Evolutionary conservation across 2,888 invertebrate species (phyloP).

Genomic region (Pedicia rivosa): DNA sequence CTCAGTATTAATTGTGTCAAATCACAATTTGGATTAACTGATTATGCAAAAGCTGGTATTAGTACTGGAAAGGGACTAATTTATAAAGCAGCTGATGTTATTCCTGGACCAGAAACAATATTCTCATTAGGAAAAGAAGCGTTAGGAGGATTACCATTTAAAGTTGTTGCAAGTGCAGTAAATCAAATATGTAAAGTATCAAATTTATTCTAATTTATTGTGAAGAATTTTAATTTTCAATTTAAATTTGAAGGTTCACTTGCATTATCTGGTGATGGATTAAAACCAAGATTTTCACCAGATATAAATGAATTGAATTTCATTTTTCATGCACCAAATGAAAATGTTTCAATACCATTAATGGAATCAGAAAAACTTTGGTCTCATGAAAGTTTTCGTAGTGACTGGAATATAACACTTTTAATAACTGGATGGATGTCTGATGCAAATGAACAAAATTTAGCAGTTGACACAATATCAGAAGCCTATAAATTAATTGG

Average conservation of each 20-base stretch:
- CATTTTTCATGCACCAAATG: background rate
- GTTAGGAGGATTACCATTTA: background rate
- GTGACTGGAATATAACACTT: background rate
- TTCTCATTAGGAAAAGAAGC: slow-evolving; percentile 4
- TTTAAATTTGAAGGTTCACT: too few species aligned
- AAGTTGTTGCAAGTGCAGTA: background rate
- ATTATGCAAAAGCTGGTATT: background rate
- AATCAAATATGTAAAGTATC: slow-evolving; percentile 3
- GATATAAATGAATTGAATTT: background rate
- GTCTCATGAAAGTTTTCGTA: background rate
- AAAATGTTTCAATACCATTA: background rate
- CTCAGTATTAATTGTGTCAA: too few species aligned
- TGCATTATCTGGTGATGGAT: background rate
- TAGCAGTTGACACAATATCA: background rate
- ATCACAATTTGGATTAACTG: too few species aligned
- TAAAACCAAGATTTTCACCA: background rate
- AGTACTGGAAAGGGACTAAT: background rate
- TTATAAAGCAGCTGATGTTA: background rate
- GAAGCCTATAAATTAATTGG: background rate
- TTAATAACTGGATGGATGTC: slow-evolving; percentile 2
- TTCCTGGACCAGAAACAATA: background rate
- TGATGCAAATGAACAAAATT: background rate
- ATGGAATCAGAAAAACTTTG: background rate
- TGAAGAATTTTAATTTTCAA: too few species aligned
- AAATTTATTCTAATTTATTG: too few species aligned